These are phyloP conservation scores for Pocota personata DNA, from an alignment of 2,888 invertebrate genomes.

Conservation along the genomic window DNA sequence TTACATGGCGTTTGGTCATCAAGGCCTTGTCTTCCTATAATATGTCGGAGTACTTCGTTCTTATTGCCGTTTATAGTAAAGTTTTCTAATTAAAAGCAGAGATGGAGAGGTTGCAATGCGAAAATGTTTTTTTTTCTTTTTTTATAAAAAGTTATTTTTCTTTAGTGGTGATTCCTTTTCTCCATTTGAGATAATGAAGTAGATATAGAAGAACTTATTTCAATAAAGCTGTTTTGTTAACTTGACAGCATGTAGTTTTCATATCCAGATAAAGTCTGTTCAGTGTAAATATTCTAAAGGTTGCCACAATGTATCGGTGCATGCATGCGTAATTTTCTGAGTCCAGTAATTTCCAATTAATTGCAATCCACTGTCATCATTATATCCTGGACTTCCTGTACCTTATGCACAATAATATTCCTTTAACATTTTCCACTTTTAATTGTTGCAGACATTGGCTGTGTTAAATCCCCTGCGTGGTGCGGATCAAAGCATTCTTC, in stretches of 20 bases:
- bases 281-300: not conserved
- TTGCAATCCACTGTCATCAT: not conserved
- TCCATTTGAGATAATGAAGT: too few relatives aligned
- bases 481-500: conserved; percentile 85
- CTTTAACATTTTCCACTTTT: not conserved
- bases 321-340: not conserved
- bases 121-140: too few relatives aligned
- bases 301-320: not conserved
- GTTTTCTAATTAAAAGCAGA: too few relatives aligned
- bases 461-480: conserved; percentile 88
- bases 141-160: too few relatives aligned
- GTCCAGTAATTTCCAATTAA: not conserved
- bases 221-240: not conserved
- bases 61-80: too few relatives aligned
- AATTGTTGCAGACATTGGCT: conserved; percentile 84
- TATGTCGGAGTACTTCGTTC: too few relatives aligned
- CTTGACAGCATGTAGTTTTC: not conserved
- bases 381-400: not conserved
- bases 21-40: too few relatives aligned
- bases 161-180: too few relatives aligned
- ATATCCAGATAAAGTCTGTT: not conserved
- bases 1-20: too few relatives aligned
- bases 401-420: not conserved
- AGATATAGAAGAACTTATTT: not conserved
- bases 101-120: too few relatives aligned